A percentile compares a stretch with the other conserved stretches of the same genome.
These are phyloP conservation scores for Creontiades dilutus DNA, from an alignment of 2,888 invertebrate genomes.

Conservation along the genomic window DNA sequence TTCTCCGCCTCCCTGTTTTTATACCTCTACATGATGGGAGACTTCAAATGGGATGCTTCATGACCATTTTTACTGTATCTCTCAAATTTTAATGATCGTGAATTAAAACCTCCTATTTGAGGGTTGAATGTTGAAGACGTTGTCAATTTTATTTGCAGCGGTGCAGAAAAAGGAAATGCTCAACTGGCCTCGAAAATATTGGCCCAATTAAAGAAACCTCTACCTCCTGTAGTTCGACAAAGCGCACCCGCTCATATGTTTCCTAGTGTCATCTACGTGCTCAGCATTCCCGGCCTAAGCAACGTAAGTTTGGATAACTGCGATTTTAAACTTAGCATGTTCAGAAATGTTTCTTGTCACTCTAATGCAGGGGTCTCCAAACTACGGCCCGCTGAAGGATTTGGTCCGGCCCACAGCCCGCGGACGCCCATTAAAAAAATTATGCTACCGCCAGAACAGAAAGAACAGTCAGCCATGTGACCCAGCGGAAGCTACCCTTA, in stretches of 20 bases:
- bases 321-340: no score
- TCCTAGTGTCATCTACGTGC: constrained; percentile 61
- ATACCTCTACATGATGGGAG: no score
- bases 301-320: constrained; percentile 40
- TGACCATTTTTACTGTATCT: not conserved
- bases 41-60: no score
- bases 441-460: no score
- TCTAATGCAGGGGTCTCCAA: no score
- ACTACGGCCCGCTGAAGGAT: no score
- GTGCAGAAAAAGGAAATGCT: constrained; percentile 39
- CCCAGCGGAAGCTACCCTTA: no score
- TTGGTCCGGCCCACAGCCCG: no score
- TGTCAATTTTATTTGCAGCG: constrained; percentile 4
- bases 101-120: not conserved
- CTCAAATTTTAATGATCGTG: not conserved
- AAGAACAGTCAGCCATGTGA: no score
- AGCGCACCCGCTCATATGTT: constrained; percentile 54
- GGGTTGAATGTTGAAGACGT: not conserved
- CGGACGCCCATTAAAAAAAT: no score
- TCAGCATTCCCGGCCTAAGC: constrained; percentile 56
- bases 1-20: no score
- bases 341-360: no score
- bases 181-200: constrained; percentile 44
- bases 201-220: constrained; percentile 61
- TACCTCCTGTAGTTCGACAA: constrained; percentile 47